Evolutionary conservation across 1,140 invertebrate species (phyloP), one percentile per base, ranked within the genome.

Genomic region (Eriocheir sinensis): DNA sequence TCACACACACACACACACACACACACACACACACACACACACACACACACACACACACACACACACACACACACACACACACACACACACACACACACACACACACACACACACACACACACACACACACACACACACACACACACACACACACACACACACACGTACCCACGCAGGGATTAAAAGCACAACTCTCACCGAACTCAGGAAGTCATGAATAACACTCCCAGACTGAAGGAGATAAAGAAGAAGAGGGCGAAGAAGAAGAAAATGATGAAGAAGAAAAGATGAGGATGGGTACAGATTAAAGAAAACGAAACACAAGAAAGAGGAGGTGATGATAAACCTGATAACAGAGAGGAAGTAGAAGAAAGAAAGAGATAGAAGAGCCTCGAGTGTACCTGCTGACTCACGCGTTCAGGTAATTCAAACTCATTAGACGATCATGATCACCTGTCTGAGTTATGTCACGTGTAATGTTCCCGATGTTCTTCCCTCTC

Each of bases 11-110:
- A 91, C 41, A 60, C 89, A 91, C 89, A 91, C 89, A 91, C 89
- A 91, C 89, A 91, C 41, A 91, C 89, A 91, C 89, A 60, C 89
- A 91, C 89, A 91, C 89, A 91, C 53, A 88, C 85, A 88, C 85
- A 88, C 85, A 88, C 85, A 88, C 85, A 88, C 85, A 88, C 40
- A 89, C 40, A 41, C 88, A 6, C 38, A 8, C 41, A 40, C 41
- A 6, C 38, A 27, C 0, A 17, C 36, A 44, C 40, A 32, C 40
- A 41, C 85, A 88, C 85, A 88, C 85, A 88, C 85, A 88, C 85
- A 88, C 40, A 89, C 40, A 41, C 88, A 6, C 38, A 8, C 41
- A 40, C 41, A 6, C 38, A 27, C 0, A 17, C 36, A 44, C 40
- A 32, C 40, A 41, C 81, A 83, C 81, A 8, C n/a, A 8, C n/a